Percentiles rank a stretch among this genome's conserved stretches.
Evolutionary conservation across 1,140 invertebrate genomes (phyloP).

Genomic region (Watersipora subatra): DNA sequence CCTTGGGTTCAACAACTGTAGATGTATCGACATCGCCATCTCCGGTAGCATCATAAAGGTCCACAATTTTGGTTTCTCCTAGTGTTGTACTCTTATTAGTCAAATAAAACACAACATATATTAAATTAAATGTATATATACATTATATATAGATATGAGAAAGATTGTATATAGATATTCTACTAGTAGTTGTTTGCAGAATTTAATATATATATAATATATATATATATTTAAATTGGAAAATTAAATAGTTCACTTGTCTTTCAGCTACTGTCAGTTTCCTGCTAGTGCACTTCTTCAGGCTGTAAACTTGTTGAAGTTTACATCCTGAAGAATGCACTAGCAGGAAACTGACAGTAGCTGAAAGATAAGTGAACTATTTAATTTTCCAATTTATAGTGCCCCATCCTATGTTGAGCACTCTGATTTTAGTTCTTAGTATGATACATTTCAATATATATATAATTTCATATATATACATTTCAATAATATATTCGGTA

Average conservation of each 20-base stretch:
- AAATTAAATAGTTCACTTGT: not conserved
- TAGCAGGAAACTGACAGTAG: no score
- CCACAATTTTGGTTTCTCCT: conserved; percentile 81
- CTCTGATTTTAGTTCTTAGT: no score
- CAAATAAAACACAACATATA: not conserved
- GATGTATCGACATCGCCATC: conserved; percentile 84
- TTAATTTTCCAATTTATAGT: no score
- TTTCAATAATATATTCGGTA: no score
- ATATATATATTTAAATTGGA: not conserved
- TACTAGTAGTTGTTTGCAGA: not conserved
- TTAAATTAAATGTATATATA: not conserved
- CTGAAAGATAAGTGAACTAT: no score
- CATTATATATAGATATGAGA: not conserved
- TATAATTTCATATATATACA: no score
- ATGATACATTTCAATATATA: no score
- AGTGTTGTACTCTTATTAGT: conserved; percentile 55
- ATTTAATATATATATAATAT: not conserved
- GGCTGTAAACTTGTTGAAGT: no score
- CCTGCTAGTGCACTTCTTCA: no score
- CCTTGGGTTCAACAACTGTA: conserved; percentile 57
- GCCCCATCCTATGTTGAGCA: no score
- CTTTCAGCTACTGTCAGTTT: no score
- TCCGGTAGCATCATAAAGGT: conserved; percentile 85
- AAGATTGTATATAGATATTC: not conserved
- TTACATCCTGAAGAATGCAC: no score